Evolutionary conservation across 2,888 invertebrate genomes (phyloP).

Genomic region (Chalcosyrphus nemorum): DNA sequence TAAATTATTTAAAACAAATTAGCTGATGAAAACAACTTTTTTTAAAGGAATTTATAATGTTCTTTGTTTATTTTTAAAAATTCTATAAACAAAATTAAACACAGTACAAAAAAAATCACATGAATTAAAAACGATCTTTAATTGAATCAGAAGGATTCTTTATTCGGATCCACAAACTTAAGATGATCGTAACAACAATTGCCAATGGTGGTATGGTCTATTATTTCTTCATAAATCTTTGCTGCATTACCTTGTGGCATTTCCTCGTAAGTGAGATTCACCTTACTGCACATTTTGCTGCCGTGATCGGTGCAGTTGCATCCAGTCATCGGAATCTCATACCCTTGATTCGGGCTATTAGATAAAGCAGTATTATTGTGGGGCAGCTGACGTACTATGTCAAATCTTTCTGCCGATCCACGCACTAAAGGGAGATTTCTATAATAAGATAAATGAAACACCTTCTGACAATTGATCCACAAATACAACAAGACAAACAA

Average conservation of each 20-base stretch:
- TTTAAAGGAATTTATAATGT: not conserved
- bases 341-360: constrained; percentile 74
- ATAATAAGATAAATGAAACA: constrained; percentile 80
- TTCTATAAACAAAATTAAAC: not conserved
- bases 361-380: constrained; percentile 69
- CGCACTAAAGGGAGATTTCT: constrained; percentile 71
- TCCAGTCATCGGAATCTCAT: constrained; percentile 78
- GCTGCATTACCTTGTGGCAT: constrained; percentile 75
- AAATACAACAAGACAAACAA: constrained; percentile 79
- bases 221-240: constrained; percentile 79
- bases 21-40: no score
- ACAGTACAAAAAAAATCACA: not conserved
- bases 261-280: constrained; percentile 78
- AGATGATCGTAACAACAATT: constrained; percentile 74
- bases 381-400: constrained; percentile 77
- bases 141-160: constrained; percentile 4
- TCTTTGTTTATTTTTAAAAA: not conserved
- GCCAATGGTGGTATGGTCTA: constrained; percentile 67
- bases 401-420: constrained; percentile 77
- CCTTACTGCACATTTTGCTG: constrained; percentile 70
- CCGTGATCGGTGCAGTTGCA: constrained; percentile 77
- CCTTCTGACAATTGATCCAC: constrained; percentile 80
- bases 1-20: no score
- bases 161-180: constrained; percentile 49
- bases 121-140: not conserved